These are phyloP conservation scores for Slavum lentiscoides DNA, from an alignment of 2,888 invertebrate species.

Conservation along the genomic window DNA sequence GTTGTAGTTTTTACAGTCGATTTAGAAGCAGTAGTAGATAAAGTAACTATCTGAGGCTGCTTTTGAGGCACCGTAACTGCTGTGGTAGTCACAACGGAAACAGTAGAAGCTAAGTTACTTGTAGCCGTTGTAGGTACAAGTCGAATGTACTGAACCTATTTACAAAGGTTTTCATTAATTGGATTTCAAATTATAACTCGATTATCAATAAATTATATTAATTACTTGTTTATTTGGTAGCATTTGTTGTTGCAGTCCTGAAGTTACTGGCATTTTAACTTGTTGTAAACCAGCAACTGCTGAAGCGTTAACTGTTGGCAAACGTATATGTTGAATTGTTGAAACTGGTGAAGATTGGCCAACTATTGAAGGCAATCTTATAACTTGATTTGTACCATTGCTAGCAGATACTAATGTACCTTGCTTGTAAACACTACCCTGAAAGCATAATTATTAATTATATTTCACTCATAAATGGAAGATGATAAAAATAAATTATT, in stretches of 20 bases:
- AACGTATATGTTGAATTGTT: constrained; percentile 46
- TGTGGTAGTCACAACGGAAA: constrained; percentile 25
- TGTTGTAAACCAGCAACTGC: constrained; percentile 35
- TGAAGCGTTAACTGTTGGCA: constrained; percentile 44
- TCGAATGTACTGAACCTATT: constrained; percentile 45
- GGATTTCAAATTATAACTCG: not conserved
- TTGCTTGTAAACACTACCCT: constrained; percentile 43
- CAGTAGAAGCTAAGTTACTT: constrained; percentile 19
- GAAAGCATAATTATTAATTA: constrained; percentile 1
- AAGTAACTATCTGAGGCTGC: constrained; percentile 39
- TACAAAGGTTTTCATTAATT: not conserved
- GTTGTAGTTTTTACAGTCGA: constrained; percentile 39
- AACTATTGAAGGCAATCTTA: constrained; percentile 44
- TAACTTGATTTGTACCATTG: constrained; percentile 40
- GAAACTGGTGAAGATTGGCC: constrained; percentile 40
- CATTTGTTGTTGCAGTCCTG: constrained; percentile 44
- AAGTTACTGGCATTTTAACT: constrained; percentile 34
- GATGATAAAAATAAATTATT: not conserved
- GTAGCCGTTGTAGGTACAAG: constrained; percentile 36
- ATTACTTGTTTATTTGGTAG: constrained; percentile 48
- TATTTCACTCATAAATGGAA: not conserved
- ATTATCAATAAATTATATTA: not conserved
- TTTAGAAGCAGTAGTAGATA: constrained; percentile 36
- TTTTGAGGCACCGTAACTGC: constrained; percentile 8
- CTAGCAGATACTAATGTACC: constrained; percentile 42